Evolutionary conservation across 2,113 vertebrate genomes (phyloP), one percentile per base, ranked within the genome.

Genomic region (Piliocolobus tephrosceles): DNA sequence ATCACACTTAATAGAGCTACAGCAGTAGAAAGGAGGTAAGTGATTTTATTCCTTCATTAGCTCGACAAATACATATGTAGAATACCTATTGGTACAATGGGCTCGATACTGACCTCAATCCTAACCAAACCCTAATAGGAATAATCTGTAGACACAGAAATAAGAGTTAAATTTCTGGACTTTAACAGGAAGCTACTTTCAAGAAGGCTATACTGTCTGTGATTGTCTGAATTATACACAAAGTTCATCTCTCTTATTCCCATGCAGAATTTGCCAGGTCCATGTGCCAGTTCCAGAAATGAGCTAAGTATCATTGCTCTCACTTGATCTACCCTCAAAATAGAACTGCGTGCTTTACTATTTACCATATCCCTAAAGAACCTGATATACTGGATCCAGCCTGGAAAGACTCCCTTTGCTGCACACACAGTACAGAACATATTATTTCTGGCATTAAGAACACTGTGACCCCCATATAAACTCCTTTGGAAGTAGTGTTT

Each of bases 391-490:
- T 32, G 73, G 88, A 64, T 76, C 14, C 66, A 75, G 81, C 25
- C 45, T 78, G 73, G 57, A 90, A 96, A 66, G 64, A 84, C 55
- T 83, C 75, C 90, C 90, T 96, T 38, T 47, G 9, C 78, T n/a
- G 66, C n/a, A 82, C 78, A 73, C 16, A 58, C 1, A 11, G 22
- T 16, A 16, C 79, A 83, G 81, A 81, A 78, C n/a, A 57, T 72
- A 27, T 57, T 88, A 88, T 93, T 91, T 90, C 52, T 75, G 68
- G 58, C 38, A 82, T 5, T 30, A 50, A 95, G 92, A 82, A 93
- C 55, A 80, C 35, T 3, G 14, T 75, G 43, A 73, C 52, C 52
- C 57, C 27, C 78, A 70, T 3, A 30, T 40, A 92, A 82, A 88
- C 5, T 27, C 32, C 32, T 84, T 68, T 64, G 45, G 58, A 83